phyloP scores from a whole-genome alignment of 2,797 vertebrate species.

The Protosalanx chinensis region DNA sequence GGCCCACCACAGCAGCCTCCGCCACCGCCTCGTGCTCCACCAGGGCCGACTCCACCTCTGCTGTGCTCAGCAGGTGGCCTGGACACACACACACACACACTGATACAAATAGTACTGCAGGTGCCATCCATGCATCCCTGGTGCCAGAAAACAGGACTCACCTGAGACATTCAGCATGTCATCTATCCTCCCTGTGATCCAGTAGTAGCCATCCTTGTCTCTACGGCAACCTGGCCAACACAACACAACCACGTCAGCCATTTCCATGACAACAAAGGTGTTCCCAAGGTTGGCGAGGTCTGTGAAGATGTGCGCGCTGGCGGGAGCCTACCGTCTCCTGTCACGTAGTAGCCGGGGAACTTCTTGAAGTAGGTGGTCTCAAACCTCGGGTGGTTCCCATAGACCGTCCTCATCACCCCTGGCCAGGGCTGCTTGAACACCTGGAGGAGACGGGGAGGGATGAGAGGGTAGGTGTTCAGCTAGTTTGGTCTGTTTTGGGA shows the following conservation, averaged over 20 bases:
- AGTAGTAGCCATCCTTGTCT: constrained; percentile 95
- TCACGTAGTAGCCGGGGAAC: constrained; percentile 96
- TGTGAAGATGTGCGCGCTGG: background rate
- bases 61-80: constrained; percentile 94
- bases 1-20: constrained; percentile 88
- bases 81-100: constrained; percentile 13
- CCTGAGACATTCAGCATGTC: constrained; percentile 98
- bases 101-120: too few relatives aligned
- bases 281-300: background rate
- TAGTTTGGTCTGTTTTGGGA: background rate
- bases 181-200: constrained; percentile 96
- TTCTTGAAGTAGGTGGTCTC: constrained; percentile 93
- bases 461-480: background rate
- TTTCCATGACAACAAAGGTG: background rate
- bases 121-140: too few relatives aligned
- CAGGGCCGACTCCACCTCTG: constrained; percentile 93
- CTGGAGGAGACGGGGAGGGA: constrained; percentile 57
- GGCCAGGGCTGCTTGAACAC: constrained; percentile 99
- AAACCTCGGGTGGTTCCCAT: constrained; percentile 85
- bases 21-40: constrained; percentile 81
- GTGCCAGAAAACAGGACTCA: constrained; percentile 55
- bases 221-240: constrained; percentile 82
- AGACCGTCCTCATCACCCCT: constrained; percentile 90
- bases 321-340: constrained; percentile 84
- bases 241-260: constrained; percentile 3